These are phyloP conservation scores for Spodoptera exigua DNA, from an alignment of 2,888 invertebrate genomes.

Conservation along the genomic window DNA sequence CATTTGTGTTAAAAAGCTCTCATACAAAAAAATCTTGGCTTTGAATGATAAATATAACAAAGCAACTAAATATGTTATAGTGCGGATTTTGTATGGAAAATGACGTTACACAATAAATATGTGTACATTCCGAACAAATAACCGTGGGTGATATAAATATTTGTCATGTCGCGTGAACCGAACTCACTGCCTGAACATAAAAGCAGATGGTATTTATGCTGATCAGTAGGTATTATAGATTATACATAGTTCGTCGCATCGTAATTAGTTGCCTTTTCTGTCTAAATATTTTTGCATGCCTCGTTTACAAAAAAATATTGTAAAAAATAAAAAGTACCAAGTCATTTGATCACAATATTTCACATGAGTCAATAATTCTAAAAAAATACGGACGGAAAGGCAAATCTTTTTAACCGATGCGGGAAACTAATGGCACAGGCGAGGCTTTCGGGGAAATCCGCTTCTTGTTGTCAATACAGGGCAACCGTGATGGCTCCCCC, in stretches of 20 bases:
- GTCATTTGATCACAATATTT: slow-evolving; percentile 78
- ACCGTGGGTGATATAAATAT: slow-evolving; percentile 7
- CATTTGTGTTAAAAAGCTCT: too few species aligned
- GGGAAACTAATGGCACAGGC: slow-evolving; percentile 89
- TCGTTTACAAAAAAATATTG: not conserved
- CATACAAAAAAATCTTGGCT: not conserved
- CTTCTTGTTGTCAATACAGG: slow-evolving; percentile 89
- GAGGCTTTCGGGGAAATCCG: slow-evolving; percentile 88
- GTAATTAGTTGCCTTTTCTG: too few species aligned
- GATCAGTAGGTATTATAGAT: too few species aligned
- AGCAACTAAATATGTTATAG: not conserved
- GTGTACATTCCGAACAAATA: slow-evolving; percentile 10
- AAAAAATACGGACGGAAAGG: slow-evolving; percentile 83
- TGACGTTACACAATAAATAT: slow-evolving; percentile 17
- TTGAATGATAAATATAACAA: not conserved
- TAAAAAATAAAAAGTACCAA: slow-evolving; percentile 55
- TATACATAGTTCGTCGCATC: too few species aligned
- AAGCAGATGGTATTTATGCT: slow-evolving; percentile 7
- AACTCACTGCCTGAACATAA: slow-evolving; percentile 8
- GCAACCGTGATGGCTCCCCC: slow-evolving; percentile 86
- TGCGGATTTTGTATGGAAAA: not conserved
- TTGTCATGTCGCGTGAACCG: slow-evolving; percentile 7
- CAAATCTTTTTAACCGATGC: slow-evolving; percentile 89
- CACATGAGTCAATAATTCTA: slow-evolving; percentile 82
- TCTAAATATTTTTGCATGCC: too few species aligned